Conservation (phyloP, 2,113 vertebrate species). For the Dasyprocta punctata region DNA sequence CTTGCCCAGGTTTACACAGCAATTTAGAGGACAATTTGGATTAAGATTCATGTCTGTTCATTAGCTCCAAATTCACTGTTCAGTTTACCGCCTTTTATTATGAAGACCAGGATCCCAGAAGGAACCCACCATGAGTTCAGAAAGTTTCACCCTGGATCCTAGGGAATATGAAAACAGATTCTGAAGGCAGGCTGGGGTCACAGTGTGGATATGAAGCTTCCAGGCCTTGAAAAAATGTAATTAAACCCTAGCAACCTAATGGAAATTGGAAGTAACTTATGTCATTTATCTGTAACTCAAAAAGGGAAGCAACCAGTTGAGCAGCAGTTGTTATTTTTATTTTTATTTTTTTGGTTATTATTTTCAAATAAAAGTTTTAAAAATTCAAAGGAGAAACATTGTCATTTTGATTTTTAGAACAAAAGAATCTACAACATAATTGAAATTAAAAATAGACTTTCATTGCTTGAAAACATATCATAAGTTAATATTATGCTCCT, state of each 20-base stretch:
- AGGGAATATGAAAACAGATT: background rate
- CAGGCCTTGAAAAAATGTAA: background rate
- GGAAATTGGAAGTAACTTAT: background rate
- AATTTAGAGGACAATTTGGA: background rate
- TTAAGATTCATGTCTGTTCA: background rate
- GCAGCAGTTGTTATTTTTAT: background rate
- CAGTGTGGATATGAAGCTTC: background rate
- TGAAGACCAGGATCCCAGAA: background rate
- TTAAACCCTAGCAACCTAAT: background rate
- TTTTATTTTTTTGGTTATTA: no score
- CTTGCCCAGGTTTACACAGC: background rate
- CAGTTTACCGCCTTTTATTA: background rate
- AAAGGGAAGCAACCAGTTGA: background rate
- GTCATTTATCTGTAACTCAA: background rate
- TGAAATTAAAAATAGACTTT: background rate
- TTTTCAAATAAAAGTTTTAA: background rate
- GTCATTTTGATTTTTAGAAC: slow-evolving; percentile 28
- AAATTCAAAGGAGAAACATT: background rate
- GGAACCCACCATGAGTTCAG: background rate
- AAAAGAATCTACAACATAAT: background rate
- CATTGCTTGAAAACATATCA: slow-evolving; percentile 19
- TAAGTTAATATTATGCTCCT: slow-evolving; percentile 8
- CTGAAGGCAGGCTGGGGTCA: background rate
- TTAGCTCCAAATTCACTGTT: background rate
- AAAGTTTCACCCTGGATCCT: background rate